Base-by-base conservation (phyloP, 2,113 vertebrate species). In the Elachura formosa region DNA sequence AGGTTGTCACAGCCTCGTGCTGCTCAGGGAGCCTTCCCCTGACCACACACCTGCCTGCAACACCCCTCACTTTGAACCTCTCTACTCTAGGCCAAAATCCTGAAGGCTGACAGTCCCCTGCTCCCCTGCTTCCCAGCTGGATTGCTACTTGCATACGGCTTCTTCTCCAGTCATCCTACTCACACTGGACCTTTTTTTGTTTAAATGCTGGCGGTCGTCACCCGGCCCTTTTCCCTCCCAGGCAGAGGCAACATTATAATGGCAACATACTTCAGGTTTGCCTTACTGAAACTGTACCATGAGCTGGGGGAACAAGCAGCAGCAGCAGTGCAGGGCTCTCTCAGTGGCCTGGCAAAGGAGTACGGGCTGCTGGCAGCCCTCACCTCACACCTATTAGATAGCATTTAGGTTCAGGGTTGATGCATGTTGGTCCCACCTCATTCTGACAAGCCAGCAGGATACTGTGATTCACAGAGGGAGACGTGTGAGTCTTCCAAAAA, bases 401-500 rank as follows among this genome's bases (percentile, higher is more conserved):
- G 2, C 40, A 54, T 62, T 91, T 73, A 72, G 63, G 77, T 82
- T 56, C 66, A 54, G 71, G 52, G 93, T 74, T 95, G 80, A 56
- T 0, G 0, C 1, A 24, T 69, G 80, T 58, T 64, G 74, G 89
- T 84, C 73, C 84, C 89, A 87, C 80, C 91, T 93, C 84, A 36
- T 76, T 90, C 75, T 95, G 77, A 91, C 94, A 92, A 95, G 74
- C 73, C 84, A 78, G 83, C 76, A 94, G 89, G 69, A 87, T 87
- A 84, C 91, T 94, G 87, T 79, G 93, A 96, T 94, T 94, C 93
- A 76, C 80, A 84, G 74, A 66, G 89, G 66, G 16, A 92, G 87
- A 94, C 1, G 22, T 72, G 74, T 0, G 12, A 94, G 87, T 62
- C 84, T 94, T 96, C 94, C 87, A 89, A 84, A 95, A 93, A 94